Evolutionary conservation across 2,888 invertebrate species (phyloP), one percentile per base, ranked within the genome.

Genomic region (Lepidochrysops patricia): DNA sequence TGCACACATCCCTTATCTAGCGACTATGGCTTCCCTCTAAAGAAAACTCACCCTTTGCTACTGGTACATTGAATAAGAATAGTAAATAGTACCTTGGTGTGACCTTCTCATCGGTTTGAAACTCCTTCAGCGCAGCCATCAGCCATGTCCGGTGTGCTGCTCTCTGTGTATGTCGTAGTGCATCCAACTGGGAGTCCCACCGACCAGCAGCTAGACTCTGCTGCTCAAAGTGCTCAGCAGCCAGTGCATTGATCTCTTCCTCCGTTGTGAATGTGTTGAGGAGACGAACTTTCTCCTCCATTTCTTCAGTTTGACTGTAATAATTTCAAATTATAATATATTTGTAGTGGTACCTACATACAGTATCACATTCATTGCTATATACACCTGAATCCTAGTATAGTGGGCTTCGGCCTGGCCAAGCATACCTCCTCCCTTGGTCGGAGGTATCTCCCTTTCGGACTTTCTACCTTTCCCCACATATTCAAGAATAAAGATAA

Each of bases 131-230:
- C 63, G 95, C 92, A 71, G 91, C 90, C 92, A 95, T 95, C 48
- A 98, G 93, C 97, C 97, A 97, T 71, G 96, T 93, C 58, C 96
- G 91, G 77, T 97, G 97, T 71, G 96, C 95, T 35, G 95, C 90
- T 61, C 95, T 92, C 84, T 98, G 98, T 50, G 95, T 94, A 66
- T 95, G 94, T 71, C 94, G 92, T 68, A 96, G 90, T 2, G 95
- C 95, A 72, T 96, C 96, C 58, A 98, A 89, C 84, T 96, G 95
- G 52, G 95, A 95, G 67, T 93, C 94, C 92, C 97, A 95, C 68
- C 96, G 94, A 9, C 95, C 96, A 59, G 95, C 94, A n/a, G 96
- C 90, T 70, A 97, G 88, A 70, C 95, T 94, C 74, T 96, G 95
- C 64, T 94, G 94, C 71, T 95, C 95, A 72, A 96, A 95, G 77